Evolutionary conservation across 2,888 invertebrate species (phyloP).

Genomic region (Pherbina coryleti): DNA sequence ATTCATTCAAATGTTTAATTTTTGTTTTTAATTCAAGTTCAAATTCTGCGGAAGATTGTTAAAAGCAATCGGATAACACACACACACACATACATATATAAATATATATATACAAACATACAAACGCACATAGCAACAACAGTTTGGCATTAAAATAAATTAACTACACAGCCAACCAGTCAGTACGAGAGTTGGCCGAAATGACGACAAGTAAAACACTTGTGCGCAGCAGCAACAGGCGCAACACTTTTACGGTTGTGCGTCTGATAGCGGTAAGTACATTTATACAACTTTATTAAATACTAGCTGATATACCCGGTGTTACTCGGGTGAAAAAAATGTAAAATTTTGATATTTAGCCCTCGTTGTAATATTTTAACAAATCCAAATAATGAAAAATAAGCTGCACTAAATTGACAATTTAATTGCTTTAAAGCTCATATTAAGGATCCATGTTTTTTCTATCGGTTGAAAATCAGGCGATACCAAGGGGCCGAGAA

Average conservation of each 20-base stretch:
- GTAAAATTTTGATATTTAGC: too few species aligned
- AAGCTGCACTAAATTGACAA: too few species aligned
- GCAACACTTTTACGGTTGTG: conserved; percentile 61
- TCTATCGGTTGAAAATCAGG: too few species aligned
- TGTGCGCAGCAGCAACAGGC: conserved; percentile 50
- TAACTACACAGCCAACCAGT: conserved; percentile 4
- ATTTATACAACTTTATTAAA: conserved; percentile 23
- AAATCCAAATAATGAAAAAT: too few species aligned
- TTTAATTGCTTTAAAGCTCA: too few species aligned
- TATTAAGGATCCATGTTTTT: too few species aligned
- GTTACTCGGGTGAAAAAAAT: too few species aligned
- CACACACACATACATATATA: background rate
- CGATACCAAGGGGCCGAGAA: too few species aligned
- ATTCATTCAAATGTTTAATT: background rate
- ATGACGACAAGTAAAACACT: conserved; percentile 25
- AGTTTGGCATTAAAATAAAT: background rate
- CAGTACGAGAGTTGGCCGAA: conserved; percentile 14
- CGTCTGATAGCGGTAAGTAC: conserved; percentile 62
- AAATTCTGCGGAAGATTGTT: background rate
- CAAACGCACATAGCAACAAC: background rate
- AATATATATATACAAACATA: background rate
- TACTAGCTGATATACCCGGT: too few species aligned
- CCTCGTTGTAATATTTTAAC: too few species aligned
- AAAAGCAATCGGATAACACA: background rate
- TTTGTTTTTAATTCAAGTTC: background rate